A percentile compares a stretch with the other conserved stretches of the same genome.
Conservation (phyloP, 1,140 invertebrate species). For the Schlechtendalia chinensis region DNA sequence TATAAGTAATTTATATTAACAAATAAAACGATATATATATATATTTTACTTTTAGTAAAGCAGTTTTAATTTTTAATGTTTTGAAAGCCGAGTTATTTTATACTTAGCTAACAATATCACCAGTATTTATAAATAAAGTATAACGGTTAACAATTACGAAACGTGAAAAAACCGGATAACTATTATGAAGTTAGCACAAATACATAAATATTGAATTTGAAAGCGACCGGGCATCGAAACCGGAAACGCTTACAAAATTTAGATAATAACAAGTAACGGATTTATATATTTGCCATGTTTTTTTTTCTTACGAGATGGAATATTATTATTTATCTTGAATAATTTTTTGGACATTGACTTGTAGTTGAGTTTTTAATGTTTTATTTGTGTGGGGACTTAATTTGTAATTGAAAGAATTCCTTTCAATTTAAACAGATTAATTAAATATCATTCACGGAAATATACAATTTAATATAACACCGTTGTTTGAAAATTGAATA, state of each 20-base stretch:
- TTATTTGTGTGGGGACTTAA: not conserved
- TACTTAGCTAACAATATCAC: not conserved
- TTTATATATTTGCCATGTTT: not conserved
- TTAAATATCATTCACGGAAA: not conserved
- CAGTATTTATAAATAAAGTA: conserved; percentile 8
- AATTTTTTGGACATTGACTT: too few relatives aligned
- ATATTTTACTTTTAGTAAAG: too few relatives aligned
- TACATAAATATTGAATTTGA: conserved; percentile 32
- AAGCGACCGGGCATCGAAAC: conserved; percentile 30
- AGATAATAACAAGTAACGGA: not conserved
- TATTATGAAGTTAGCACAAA: not conserved
- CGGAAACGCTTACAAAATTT: conserved; percentile 8
- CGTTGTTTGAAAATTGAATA: not conserved
- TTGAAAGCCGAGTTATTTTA: too few relatives aligned
- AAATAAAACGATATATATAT: too few relatives aligned
- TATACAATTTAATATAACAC: not conserved
- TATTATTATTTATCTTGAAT: too few relatives aligned
- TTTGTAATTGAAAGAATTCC: not conserved
- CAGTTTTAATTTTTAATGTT: too few relatives aligned
- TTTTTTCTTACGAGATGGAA: not conserved
- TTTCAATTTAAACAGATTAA: not conserved
- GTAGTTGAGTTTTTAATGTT: not conserved
- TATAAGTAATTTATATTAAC: too few relatives aligned
- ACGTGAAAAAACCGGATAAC: conserved; percentile 35
- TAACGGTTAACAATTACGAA: conserved; percentile 22